Base-by-base conservation (phyloP, 2,113 vertebrate species). In the Seriola quinqueradiata region DNA sequence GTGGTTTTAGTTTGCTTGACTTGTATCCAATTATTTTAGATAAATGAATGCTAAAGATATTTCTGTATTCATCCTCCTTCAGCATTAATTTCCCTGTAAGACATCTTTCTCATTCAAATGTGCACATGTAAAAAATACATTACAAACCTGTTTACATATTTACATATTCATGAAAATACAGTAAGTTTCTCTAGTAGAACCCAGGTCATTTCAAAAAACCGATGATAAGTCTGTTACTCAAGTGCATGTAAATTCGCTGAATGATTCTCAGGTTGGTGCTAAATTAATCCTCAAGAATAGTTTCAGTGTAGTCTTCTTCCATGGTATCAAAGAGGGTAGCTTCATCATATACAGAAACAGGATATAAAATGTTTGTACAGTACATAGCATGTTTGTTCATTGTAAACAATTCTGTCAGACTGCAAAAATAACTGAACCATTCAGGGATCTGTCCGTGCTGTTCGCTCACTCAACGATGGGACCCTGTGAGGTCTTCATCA, bases 391-490 rank as follows among this genome's bases (percentile, higher is more conserved):
- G 54, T 87, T 87, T 79, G 46, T 75, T 89, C 77, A 67, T n/a
- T 90, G 92, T 93, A 90, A 93, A 93, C 92, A 86, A 76, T 87
- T 92, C 76, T 71, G 77, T 81, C 76, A 84, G 78, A 84, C 83
- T 79, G 84, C 86, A 89, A 72, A 85, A 79, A 83, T 28, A 67
- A 78, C 69, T 0, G 19, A 80, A 78, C 52, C n/a, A 4, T 71
- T 67, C n/a, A 72, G 46, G 8, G 65, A 64, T 71, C 68, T 25
- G 21, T 46, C 44, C 3, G 32, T 50, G 48, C 58, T 36, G 38
- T 60, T 85, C 54, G 57, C 60, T 42, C 71, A 80, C n/a, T 46
- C 42, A 13, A 57, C 36, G 23, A 50, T 34, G 69, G 65, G 60
- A 71, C 74, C 58, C 17, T 10, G 9, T 25, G 64, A 82, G 42